Evolutionary conservation across 2,797 vertebrate genomes (phyloP), one percentile per base, ranked within the genome.

Genomic region (Aeoliscus strigatus): DNA sequence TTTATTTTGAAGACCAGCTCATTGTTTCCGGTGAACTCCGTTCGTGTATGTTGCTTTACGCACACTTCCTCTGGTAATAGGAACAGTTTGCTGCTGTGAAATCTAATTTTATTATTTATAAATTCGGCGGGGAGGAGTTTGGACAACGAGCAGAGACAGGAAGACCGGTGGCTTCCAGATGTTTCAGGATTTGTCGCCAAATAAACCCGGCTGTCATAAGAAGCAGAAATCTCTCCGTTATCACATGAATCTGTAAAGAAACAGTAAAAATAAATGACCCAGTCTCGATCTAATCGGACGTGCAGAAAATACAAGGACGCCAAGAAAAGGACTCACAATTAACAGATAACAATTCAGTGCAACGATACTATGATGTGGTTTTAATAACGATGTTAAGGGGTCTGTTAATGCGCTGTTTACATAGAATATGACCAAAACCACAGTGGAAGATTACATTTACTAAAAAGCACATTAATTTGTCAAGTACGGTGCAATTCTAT

Each of bases 121-220:
- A 59, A 44, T 45, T 26, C 34, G 47, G 27, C 8, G 15, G 27
- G 13, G 3, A 23, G 37, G 14, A 30, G 44, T 51, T 31, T 23
- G 37, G 25, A 31, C 18, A 21, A 23, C 35, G 15, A 46, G 41
- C 27, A 33, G 34, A 54, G 49, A 38, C 52, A 39, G 48, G 49
- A 55, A 54, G 27, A 41, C 54, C 37, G 1, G 36, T 41, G 41
- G 29, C 38, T 36, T 73, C 56, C 73, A 76, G 73, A 75, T 79
- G 67, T 71, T 62, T 9, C 27, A 18, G 24, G 25, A 56, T 80
- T 68, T 70, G 7, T 43, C 9, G 32, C 41, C 49, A 60, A 61
- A 64, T 37, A 32, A 27, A 24, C 54, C 49, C 23, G 41, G 46
- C 30, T 39, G 25, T 11, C 37, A 52, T 4, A 17, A 53, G 24